phyloP scores from a whole-genome alignment of 2,113 vertebrate species.

The Nothocercus julius region DNA sequence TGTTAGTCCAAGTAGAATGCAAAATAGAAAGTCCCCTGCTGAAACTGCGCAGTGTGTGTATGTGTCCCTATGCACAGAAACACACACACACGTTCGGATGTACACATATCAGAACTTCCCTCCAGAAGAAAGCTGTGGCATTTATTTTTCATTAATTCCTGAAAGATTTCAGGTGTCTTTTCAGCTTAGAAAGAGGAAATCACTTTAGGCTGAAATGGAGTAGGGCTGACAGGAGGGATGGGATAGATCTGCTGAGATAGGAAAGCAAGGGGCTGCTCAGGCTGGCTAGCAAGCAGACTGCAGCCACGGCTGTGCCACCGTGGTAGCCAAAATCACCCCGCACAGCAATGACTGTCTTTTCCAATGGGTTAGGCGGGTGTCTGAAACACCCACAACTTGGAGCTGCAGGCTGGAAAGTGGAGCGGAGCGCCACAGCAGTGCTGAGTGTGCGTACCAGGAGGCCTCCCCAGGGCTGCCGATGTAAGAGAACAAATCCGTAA shows the following conservation, averaged over 20 bases:
- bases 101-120: background rate
- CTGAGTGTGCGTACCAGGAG: background rate
- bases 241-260: background rate
- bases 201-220: background rate
- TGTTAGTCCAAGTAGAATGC: slow-evolving; percentile 31
- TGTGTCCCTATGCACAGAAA: background rate
- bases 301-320: background rate
- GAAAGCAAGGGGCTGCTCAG: background rate
- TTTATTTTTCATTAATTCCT: slow-evolving; percentile 18
- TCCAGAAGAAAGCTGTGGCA: background rate
- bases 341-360: background rate
- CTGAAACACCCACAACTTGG: background rate
- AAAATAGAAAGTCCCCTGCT: slow-evolving; percentile 46
- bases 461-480: background rate
- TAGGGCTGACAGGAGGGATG: background rate
- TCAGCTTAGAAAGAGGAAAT: background rate
- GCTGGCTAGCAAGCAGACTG: background rate
- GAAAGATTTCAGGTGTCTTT: slow-evolving; percentile 6
- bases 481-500: background rate
- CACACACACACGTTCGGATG: background rate
- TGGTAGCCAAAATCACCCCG: background rate
- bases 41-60: background rate
- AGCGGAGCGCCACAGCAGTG: background rate
- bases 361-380: background rate
- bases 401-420: background rate